Conservation (phyloP, 2,888 invertebrate genomes). For the Furcula furcula region DNA sequence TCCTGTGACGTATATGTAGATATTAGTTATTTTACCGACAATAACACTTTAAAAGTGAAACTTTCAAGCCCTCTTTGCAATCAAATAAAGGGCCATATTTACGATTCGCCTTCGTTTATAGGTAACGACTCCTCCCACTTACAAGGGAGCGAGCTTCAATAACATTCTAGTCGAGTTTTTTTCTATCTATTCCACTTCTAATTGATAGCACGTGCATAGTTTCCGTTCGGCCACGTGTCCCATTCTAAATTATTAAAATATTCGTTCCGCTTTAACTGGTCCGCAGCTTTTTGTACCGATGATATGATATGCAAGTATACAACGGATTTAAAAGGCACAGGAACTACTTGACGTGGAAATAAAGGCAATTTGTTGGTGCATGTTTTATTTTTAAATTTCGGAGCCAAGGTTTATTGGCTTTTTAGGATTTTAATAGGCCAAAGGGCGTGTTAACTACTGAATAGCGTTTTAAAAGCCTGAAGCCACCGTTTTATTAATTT, state of each 20-base stretch:
- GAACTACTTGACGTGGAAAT: constrained; percentile 56
- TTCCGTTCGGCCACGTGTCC: constrained; percentile 75
- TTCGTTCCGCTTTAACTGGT: constrained; percentile 57
- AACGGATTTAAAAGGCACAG: constrained; percentile 41
- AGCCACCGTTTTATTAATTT: no score
- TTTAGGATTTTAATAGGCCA: no score
- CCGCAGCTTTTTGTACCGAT: constrained; percentile 36
- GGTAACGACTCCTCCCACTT: constrained; percentile 48
- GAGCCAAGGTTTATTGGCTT: background rate
- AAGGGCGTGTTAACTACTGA: no score
- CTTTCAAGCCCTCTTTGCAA: background rate
- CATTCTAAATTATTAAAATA: constrained; percentile 66
- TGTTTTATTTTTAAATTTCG: constrained; percentile 13
- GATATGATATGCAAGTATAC: constrained; percentile 41
- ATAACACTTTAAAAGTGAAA: background rate
- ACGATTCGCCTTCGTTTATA: constrained; percentile 40
- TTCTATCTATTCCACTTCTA: constrained; percentile 59
- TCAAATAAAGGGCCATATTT: constrained; percentile 29
- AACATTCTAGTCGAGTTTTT: constrained; percentile 53
- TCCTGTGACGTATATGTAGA: no score
- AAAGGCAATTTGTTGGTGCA: constrained; percentile 47
- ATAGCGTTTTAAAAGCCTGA: no score
- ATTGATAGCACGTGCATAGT: constrained; percentile 76
- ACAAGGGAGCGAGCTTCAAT: constrained; percentile 37
- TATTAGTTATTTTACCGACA: no score